phyloP scores from a whole-genome alignment of 2,888 invertebrate species.

The Rhamnusium bicolor region DNA sequence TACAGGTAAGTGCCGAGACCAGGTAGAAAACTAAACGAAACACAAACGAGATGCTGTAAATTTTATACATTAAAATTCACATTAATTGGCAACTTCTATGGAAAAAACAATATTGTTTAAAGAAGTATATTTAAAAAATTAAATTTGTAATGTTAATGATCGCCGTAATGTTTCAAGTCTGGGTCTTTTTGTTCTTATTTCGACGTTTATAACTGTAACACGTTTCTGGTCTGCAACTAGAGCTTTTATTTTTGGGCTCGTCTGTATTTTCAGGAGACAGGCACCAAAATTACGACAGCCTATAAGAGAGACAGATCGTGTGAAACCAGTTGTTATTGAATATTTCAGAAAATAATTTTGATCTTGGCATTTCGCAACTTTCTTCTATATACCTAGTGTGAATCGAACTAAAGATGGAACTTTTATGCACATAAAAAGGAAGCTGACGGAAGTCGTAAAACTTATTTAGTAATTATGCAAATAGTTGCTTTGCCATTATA shows the following conservation, averaged over 20 bases:
- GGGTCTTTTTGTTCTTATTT: constrained; percentile 3
- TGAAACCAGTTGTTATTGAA: constrained; percentile 46
- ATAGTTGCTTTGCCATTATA: neutral
- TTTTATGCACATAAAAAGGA: neutral
- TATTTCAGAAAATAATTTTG: constrained; percentile 14
- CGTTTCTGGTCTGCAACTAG: constrained; percentile 28
- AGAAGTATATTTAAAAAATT: constrained; percentile 11
- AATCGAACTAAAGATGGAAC: neutral
- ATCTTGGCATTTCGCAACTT: neutral
- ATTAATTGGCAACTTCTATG: constrained; percentile 1
- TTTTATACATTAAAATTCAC: constrained; percentile 6
- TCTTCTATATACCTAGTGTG: neutral
- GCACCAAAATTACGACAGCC: constrained; percentile 35
- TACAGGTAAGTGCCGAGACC: constrained; percentile 62
- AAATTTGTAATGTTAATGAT: constrained; percentile 25
- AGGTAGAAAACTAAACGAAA: constrained; percentile 28
- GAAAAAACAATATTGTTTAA: neutral
- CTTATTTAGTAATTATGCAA: neutral
- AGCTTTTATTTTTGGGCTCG: constrained; percentile 30
- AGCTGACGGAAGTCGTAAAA: neutral
- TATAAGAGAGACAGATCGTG: constrained; percentile 43
- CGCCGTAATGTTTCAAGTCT: neutral
- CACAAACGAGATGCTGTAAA: constrained; percentile 4
- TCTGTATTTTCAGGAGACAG: constrained; percentile 36
- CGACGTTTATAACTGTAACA: constrained; percentile 24